Base-by-base conservation (phyloP, 2,888 invertebrate genomes). In the Chloroclysta siterata region DNA sequence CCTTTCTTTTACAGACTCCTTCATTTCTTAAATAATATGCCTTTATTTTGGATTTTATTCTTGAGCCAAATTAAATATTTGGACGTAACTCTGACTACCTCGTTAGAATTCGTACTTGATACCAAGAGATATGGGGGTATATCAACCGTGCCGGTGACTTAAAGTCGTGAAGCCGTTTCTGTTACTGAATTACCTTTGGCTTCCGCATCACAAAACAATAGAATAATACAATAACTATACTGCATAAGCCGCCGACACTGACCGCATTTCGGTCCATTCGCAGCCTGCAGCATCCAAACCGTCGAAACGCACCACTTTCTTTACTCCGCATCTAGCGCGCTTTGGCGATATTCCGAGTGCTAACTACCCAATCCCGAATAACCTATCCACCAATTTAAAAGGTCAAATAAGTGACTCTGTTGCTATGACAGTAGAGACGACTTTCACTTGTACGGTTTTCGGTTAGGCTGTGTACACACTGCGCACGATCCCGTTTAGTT, bases 261-360 rank as follows among this genome's bases (percentile, higher is more conserved):
- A 80, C 89, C 90, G 87, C 87, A 78, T 83, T 87, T 82, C 71
- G 73, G 75, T 68, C 74, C 71, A 70, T 61, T 73, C 75, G 71
- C 74, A 77, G 78, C 80, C 80, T 82, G 82, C 89, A 90, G 85
- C 88, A 86, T 88, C 88, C 78, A 81, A 77, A 74, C 60, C 72
- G 72, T 80, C 84, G 86, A 89, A 89, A 89, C 85, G 89, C 87
- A 81, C 88, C 89, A 90, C 90, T 90, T 91, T 89, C 90, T 90
- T 90, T 86, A 83, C 79, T 82, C 83, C 86, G 86, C 89, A 89
- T 81, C 87, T 86, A 87, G 83, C 82, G 70, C 78, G 74, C 77
- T 80, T 46, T 77, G 72, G 72, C 76, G 71, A 52, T 36, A 36
- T 10, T 36, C 15, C 29, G 56, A 58, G 47, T 39, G 8, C 36